Conservation (phyloP, 1,140 invertebrate species). For the Nephotettix cincticeps region DNA sequence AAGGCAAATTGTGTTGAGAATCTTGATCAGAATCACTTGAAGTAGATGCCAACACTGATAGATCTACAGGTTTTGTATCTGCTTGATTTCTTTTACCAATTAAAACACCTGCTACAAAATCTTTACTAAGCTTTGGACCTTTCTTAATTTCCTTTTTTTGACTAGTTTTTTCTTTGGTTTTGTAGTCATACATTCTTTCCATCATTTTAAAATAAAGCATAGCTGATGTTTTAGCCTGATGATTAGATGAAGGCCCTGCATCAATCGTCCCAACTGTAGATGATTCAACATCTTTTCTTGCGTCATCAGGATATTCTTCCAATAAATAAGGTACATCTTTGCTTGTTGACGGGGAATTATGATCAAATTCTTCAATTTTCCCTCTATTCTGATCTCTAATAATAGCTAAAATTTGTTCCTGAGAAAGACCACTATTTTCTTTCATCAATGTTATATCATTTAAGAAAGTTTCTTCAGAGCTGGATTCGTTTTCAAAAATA, state of each 20-base stretch:
- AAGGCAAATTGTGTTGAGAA: background rate
- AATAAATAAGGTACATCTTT: background rate
- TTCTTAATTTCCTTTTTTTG: too few relatives aligned
- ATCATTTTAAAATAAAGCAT: too few relatives aligned
- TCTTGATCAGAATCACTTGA: background rate
- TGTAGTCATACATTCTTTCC: too few relatives aligned
- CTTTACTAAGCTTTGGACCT: too few relatives aligned
- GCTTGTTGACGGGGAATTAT: background rate
- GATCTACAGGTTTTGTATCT: background rate
- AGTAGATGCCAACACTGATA: background rate
- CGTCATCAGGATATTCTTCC: background rate
- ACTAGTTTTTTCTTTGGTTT: too few relatives aligned
- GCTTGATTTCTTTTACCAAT: too few relatives aligned
- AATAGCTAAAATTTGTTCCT: constrained; percentile 58
- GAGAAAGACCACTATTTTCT: constrained; percentile 70
- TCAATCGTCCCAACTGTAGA: background rate
- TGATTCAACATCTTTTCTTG: background rate
- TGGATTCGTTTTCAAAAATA: constrained; percentile 45
- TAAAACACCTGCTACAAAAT: too few relatives aligned
- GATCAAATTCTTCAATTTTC: background rate
- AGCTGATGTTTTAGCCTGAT: too few relatives aligned
- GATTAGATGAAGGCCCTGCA: too few relatives aligned
- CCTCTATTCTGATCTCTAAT: constrained; percentile 53
- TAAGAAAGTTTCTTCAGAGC: constrained; percentile 28
- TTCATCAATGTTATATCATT: constrained; percentile 51